Evolutionary conservation across 2,113 vertebrate species (phyloP).

Genomic region (Marmota monax): DNA sequence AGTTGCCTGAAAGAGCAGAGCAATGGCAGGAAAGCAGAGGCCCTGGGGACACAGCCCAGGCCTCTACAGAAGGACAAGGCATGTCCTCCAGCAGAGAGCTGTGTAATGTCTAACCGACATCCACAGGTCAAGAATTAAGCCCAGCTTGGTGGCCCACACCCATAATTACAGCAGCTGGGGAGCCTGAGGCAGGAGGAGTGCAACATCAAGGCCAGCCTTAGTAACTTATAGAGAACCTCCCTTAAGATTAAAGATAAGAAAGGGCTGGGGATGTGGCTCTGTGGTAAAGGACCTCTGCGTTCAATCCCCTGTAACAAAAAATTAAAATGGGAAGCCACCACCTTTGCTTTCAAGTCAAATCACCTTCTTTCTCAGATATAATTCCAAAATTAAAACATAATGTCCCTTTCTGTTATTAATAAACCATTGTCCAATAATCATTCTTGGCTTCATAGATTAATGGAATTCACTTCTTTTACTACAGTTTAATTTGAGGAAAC

Average conservation of each 20-base stretch:
- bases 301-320: too few relatives aligned
- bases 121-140: background rate
- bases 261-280: too few relatives aligned
- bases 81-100: background rate
- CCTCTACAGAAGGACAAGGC: background rate
- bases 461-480: background rate
- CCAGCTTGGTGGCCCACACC: too few relatives aligned
- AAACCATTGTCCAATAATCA: background rate
- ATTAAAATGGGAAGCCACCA: background rate
- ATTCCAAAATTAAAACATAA: background rate
- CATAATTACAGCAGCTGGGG: too few relatives aligned
- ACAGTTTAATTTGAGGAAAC: background rate
- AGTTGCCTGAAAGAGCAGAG: too few relatives aligned
- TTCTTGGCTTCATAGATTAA: background rate
- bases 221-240: too few relatives aligned
- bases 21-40: rapidly evolving
- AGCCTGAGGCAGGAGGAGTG: background rate
- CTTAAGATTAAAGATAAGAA: too few relatives aligned
- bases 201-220: background rate
- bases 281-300: too few relatives aligned
- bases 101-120: background rate
- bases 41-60: background rate
- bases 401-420: background rate
- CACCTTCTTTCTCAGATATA: background rate
- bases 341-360: background rate